Evolutionary conservation across 2,888 invertebrate genomes (phyloP).

Genomic region (Pristionchus arcanus): DNA sequence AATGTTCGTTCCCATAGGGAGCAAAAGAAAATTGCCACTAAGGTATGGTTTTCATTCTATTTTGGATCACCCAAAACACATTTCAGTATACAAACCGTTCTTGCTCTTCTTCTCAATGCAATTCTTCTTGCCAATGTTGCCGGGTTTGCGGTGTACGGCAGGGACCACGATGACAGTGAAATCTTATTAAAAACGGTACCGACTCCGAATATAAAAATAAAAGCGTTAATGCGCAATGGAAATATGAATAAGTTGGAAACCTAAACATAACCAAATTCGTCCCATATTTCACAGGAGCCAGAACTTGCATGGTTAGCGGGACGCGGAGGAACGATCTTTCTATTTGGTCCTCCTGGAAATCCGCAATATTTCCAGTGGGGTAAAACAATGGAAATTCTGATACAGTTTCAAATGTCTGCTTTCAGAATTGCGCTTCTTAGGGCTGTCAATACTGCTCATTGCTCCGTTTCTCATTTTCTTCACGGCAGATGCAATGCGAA

Average conservation of each 20-base stretch:
- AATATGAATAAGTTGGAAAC: background rate
- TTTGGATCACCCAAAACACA: too few species aligned
- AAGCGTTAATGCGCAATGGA: too few species aligned
- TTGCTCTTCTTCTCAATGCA: background rate
- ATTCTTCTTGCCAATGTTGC: background rate
- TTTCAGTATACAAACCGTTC: background rate
- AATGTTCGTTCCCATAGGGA: background rate
- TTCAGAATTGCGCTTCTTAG: background rate
- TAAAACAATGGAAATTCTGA: background rate
- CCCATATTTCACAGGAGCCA: too few species aligned
- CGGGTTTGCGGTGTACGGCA: background rate
- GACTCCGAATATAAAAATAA: too few species aligned
- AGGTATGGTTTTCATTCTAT: background rate
- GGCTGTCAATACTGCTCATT: background rate
- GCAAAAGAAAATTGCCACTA: background rate
- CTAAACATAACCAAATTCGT: background rate
- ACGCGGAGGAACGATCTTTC: background rate
- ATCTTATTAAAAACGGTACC: background rate
- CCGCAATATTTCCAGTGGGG: slow-evolving; percentile 1
- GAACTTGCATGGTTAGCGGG: background rate
- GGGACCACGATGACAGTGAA: background rate
- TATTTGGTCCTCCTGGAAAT: background rate
- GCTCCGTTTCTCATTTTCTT: background rate
- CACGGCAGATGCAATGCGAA: background rate
- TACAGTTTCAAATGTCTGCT: background rate